These are phyloP conservation scores for Phalloptychus januarius DNA, from an alignment of 2,797 vertebrate genomes.

Conservation along the genomic window DNA sequence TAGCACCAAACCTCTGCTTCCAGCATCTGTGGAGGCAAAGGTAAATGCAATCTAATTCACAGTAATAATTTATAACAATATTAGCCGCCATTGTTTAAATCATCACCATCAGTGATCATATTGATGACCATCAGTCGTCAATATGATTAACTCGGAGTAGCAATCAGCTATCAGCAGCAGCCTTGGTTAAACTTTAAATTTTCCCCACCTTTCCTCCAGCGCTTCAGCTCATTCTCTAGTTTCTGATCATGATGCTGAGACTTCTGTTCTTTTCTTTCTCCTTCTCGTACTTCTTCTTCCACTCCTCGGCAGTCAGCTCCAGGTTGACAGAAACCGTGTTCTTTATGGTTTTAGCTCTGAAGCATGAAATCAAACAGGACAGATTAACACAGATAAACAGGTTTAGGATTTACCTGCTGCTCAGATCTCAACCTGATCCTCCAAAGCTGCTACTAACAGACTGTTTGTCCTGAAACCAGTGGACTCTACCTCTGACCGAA, in stretches of 20 bases:
- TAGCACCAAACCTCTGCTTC: not conserved
- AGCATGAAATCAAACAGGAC: not conserved
- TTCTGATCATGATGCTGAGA: slow-evolving; percentile 72
- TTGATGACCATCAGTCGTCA: no score
- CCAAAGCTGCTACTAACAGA: not conserved
- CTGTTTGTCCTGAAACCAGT: not conserved
- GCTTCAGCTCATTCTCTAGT: slow-evolving; percentile 77
- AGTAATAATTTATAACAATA: not conserved
- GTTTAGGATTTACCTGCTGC: not conserved
- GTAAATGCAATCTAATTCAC: not conserved
- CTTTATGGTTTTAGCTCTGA: slow-evolving; percentile 97
- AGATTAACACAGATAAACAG: not conserved
- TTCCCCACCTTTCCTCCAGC: slow-evolving; percentile 76
- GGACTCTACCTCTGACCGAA: slow-evolving; percentile 90
- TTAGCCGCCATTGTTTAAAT: not conserved
- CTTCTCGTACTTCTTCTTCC: slow-evolving; percentile 98
- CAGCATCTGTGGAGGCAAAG: not conserved
- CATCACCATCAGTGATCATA: not conserved
- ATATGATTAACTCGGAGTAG: no score
- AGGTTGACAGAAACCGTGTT: slow-evolving; percentile 96
- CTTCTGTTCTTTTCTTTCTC: slow-evolving; percentile 84
- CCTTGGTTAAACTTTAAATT: not conserved
- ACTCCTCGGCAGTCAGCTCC: slow-evolving; percentile 95
- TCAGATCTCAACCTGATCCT: not conserved
- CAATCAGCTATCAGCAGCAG: not conserved